Base-by-base conservation (phyloP, 2,113 vertebrate genomes). In the Origma solitaria region DNA sequence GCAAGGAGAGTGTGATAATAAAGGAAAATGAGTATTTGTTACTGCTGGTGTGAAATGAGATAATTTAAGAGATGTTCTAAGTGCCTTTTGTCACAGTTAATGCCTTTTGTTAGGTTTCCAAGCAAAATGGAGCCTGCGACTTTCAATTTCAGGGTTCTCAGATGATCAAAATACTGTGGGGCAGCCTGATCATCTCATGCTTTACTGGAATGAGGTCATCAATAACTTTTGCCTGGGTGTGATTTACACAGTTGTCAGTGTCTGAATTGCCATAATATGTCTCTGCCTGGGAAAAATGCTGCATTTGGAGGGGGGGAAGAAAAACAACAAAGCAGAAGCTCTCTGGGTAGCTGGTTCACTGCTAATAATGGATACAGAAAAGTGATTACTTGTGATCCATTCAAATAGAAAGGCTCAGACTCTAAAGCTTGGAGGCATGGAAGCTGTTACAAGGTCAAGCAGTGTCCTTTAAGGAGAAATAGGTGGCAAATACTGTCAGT, bases 121-220 rank as follows among this genome's bases (percentile, higher is more conserved):
- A 49, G 82, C 58, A 89, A 91, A 90, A 96, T 56, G 84, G 92
- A 93, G 65, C 65, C 60, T 85, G 69, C 3, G 14, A 86, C 80
- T 95, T 97, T 92, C 92, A 92, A 90, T 97, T 96, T 96, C 92
- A 96, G 92, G 88, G 73, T 94, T 95, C 85, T 90, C 82, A 90
- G 82, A 87, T 95, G 77, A 96, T 92, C 79, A 92, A 91, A 96
- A 94, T 94, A 93, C 94, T 11, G 8, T 72, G 64, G 94, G 84
- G 85, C 93, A 96, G 65, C 24, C 90, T 90, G 92, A 94, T 95
- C 80, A 71, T 91, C 76, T 94, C 95, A 92, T 87, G 82, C 77
- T 87, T 96, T 75, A 76, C 88, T 81, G 92, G 89, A 97, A 97
- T 90, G 75, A 97, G 92, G 82, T 87, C 82, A 92, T 97, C 91